phyloP scores from a whole-genome alignment of 2,888 invertebrate genomes.

The Conops quadrifasciatus region DNA sequence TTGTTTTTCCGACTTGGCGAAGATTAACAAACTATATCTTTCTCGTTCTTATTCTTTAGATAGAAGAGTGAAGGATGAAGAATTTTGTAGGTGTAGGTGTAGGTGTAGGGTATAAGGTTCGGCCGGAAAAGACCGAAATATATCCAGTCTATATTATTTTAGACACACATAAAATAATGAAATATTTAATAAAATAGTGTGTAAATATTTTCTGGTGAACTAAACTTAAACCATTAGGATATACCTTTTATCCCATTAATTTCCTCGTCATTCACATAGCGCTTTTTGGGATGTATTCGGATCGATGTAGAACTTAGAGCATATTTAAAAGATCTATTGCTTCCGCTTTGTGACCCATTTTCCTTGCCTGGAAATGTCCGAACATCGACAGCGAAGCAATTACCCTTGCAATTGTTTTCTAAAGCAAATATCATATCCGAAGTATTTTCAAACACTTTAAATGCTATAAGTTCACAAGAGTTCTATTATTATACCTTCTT shows the following conservation, averaged over 20 bases:
- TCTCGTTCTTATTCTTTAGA: no score
- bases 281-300: constrained; percentile 60
- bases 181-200: no score
- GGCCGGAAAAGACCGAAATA: no score
- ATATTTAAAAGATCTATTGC: constrained; percentile 61
- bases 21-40: no score
- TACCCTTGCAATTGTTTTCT: constrained; percentile 52
- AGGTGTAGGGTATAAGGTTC: no score
- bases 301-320: constrained; percentile 65
- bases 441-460: constrained; percentile 46
- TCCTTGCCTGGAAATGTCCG: constrained; percentile 43
- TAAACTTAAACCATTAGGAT: constrained; percentile 1
- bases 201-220: no score
- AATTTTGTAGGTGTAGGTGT: no score
- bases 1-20: no score
- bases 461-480: constrained; percentile 41
- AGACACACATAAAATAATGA: no score
- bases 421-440: constrained; percentile 51
- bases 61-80: no score
- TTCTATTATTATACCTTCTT: neutral
- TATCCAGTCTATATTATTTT: no score
- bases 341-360: neutral
- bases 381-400: constrained; percentile 56
- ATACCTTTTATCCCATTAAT: constrained; percentile 55
- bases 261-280: constrained; percentile 58